Conservation (phyloP, 2,797 vertebrate genomes). For the Allobates femoralis region DNA sequence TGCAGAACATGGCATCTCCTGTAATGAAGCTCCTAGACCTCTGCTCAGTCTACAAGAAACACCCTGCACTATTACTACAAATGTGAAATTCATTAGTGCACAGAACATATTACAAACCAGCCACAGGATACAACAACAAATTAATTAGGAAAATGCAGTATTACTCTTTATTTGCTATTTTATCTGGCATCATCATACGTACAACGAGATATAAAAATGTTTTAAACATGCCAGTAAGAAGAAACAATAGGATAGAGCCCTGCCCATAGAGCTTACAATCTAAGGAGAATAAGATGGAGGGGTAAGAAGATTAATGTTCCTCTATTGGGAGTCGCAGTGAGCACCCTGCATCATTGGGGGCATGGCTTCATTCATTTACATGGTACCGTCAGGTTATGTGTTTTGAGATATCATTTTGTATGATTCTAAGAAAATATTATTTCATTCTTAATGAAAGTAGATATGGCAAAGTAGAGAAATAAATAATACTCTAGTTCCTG, state of each 20-base stretch:
- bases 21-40: conserved; percentile 63
- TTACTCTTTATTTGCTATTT: neutral
- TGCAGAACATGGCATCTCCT: conserved; percentile 60
- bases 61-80: conserved; percentile 28
- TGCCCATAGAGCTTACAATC: neutral
- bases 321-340: neutral
- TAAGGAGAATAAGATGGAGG: neutral
- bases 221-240: neutral
- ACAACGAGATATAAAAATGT: neutral
- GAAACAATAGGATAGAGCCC: neutral
- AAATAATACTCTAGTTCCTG: neutral
- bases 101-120: neutral
- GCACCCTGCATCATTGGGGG: too few relatives aligned
- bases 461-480: neutral
- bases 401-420: neutral
- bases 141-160: neutral
- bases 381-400: too few relatives aligned
- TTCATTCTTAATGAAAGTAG: neutral
- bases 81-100: conserved; percentile 40
- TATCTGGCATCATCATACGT: neutral
- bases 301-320: neutral
- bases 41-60: conserved; percentile 37
- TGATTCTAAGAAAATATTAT: neutral
- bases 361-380: too few relatives aligned
- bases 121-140: neutral